Evolutionary conservation across 2,888 invertebrate genomes (phyloP).

Genomic region (Emmelina monodactyla): DNA sequence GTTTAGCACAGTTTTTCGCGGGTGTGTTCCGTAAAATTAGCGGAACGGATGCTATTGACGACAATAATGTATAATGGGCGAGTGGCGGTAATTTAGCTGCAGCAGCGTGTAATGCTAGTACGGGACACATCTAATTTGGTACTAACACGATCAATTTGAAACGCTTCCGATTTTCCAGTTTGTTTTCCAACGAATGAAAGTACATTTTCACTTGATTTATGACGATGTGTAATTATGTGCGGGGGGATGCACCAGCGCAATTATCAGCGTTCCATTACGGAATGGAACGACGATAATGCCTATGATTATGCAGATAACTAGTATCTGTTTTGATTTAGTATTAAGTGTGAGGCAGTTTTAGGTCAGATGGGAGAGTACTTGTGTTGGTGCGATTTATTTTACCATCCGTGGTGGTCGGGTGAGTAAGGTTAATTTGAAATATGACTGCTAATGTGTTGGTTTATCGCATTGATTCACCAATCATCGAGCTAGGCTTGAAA

Average conservation of each 20-base stretch:
- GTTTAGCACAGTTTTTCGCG: background rate
- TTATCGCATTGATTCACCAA: too few relatives aligned
- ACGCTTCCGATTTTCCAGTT: constrained; percentile 38
- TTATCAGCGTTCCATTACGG: constrained; percentile 8
- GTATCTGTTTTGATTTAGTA: background rate
- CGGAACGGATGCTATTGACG: constrained; percentile 12
- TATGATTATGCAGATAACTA: background rate
- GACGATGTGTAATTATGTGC: constrained; percentile 13
- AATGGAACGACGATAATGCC: background rate
- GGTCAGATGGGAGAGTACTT: too few relatives aligned
- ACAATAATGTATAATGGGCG: constrained; percentile 15
- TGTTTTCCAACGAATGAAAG: constrained; percentile 38
- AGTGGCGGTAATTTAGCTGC: constrained; percentile 13
- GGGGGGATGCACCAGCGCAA: constrained; percentile 7
- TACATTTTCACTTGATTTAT: constrained; percentile 35
- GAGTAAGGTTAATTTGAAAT: too few relatives aligned
- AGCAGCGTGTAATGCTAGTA: constrained; percentile 9
- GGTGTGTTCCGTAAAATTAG: constrained; percentile 6
- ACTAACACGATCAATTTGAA: constrained; percentile 21
- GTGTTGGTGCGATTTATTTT: too few relatives aligned
- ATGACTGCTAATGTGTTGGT: too few relatives aligned
- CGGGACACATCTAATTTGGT: constrained; percentile 25
- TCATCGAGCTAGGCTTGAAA: too few relatives aligned
- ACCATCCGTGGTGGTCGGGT: too few relatives aligned
- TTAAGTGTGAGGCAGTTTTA: background rate